Conservation (phyloP, 1,140 invertebrate genomes). For the Cepaea nemoralis region DNA sequence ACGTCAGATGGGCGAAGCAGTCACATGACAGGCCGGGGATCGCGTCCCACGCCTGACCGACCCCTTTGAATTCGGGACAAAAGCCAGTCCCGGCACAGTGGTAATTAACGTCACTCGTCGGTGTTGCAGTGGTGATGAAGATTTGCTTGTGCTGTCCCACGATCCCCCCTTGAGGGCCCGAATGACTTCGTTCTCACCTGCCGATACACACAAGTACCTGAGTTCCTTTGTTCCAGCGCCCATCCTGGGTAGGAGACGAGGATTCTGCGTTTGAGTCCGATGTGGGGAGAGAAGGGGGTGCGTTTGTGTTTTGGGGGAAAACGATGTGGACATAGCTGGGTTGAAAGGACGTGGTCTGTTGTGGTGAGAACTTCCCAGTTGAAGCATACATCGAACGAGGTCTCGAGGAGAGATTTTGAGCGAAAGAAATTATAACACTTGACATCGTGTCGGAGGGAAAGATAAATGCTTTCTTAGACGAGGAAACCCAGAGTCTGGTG, state of each 20-base stretch:
- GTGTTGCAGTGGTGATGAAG: conserved; percentile 20
- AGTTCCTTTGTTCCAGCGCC: neutral
- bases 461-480: neutral
- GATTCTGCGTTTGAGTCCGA: neutral
- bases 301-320: neutral
- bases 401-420: neutral
- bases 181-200: neutral
- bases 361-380: neutral
- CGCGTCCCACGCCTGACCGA: conserved; percentile 11
- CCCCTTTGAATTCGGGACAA: conserved; percentile 12
- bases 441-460: neutral
- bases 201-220: neutral
- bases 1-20: neutral
- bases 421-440: neutral
- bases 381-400: neutral
- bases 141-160: neutral
- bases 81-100: neutral
- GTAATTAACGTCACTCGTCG: conserved; percentile 31
- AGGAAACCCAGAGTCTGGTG: too few species aligned
- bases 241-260: neutral
- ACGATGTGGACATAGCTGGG: neutral
- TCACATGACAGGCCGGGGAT: neutral
- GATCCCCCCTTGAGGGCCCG: neutral
- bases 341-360: neutral
- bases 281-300: neutral